phyloP scores from a whole-genome alignment of 2,113 vertebrate species.

The Anarhynchus alexandrinus region DNA sequence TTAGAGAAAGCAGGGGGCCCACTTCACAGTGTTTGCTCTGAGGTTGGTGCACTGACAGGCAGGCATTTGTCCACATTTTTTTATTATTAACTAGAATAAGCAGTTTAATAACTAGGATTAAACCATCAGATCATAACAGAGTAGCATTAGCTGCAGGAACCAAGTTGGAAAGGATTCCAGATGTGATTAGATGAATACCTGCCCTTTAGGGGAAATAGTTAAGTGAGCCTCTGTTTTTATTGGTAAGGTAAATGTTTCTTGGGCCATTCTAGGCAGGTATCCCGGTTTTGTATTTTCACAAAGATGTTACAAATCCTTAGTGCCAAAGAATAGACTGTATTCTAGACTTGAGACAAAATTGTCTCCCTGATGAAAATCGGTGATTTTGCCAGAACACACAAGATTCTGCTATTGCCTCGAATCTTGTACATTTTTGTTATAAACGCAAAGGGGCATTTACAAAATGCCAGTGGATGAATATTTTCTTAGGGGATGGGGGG shows the following conservation, averaged over 20 bases:
- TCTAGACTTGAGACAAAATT: background rate
- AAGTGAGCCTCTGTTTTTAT: constrained; percentile 23
- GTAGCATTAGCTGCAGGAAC: constrained; percentile 51
- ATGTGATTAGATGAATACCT: constrained; percentile 55
- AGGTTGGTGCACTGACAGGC: constrained; percentile 27
- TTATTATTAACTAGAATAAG: constrained; percentile 63
- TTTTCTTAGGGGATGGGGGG: background rate
- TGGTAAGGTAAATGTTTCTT: constrained; percentile 20
- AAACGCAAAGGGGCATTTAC: background rate
- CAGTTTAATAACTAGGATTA: constrained; percentile 69
- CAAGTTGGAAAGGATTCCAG: constrained; percentile 53
- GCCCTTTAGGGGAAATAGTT: constrained; percentile 30
- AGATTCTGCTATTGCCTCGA: background rate
- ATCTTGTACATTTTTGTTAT: background rate
- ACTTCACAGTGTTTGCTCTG: constrained; percentile 26
- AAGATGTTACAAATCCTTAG: background rate
- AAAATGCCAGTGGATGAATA: background rate
- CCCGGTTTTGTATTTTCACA: background rate
- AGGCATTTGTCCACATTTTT: constrained; percentile 37
- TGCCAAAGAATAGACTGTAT: background rate
- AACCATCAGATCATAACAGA: constrained; percentile 65
- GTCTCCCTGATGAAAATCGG: background rate
- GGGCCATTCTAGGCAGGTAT: constrained; percentile 24
- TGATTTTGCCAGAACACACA: background rate
- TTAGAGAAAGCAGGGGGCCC: constrained; percentile 4